Percentiles rank a stretch among this genome's conserved stretches.
Evolutionary conservation across 1,140 invertebrate species (phyloP).

Genomic region (Drosophila cardini): DNA sequence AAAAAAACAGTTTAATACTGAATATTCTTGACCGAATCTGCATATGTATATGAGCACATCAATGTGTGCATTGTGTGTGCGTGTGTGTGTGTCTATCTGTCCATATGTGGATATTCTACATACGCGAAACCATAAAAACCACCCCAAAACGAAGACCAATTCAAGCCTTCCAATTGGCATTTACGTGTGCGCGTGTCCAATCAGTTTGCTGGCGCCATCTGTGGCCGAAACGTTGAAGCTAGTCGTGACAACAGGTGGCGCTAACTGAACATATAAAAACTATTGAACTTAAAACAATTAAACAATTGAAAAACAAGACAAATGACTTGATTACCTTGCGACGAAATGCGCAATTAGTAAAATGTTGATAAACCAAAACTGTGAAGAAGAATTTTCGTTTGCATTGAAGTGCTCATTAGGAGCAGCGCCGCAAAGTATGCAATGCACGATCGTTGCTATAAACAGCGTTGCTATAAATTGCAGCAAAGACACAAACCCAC

Average conservation of each 20-base stretch:
- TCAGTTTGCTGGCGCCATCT: constrained; percentile 67
- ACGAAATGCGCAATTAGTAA: too few relatives aligned
- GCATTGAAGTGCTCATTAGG: not conserved
- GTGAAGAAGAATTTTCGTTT: not conserved
- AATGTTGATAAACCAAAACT: not conserved
- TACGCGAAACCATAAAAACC: constrained; percentile 53
- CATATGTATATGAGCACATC: not conserved
- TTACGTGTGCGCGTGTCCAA: constrained; percentile 79
- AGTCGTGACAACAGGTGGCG: constrained; percentile 56
- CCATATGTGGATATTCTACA: constrained; percentile 13
- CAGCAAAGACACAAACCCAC: constrained; percentile 52
- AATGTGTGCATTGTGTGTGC: constrained; percentile 8
- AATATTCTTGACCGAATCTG: constrained; percentile 12
- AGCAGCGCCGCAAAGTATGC: constrained; percentile 56
- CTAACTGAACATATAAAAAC: not conserved
- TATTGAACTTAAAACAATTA: constrained; percentile 4
- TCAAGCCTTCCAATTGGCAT: constrained; percentile 75
- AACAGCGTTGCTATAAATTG: constrained; percentile 20
- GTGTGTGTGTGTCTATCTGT: not conserved
- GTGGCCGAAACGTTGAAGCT: constrained; percentile 38
- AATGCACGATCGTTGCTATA: constrained; percentile 58
- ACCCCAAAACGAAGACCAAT: constrained; percentile 59
- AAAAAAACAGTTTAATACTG: too few relatives aligned
- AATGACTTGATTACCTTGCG: too few relatives aligned
- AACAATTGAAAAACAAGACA: not conserved